Percentiles rank a stretch among this genome's conserved stretches.
These are phyloP conservation scores for Dryoscopus gambensis DNA, from an alignment of 2,113 vertebrate species.

Conservation along the genomic window DNA sequence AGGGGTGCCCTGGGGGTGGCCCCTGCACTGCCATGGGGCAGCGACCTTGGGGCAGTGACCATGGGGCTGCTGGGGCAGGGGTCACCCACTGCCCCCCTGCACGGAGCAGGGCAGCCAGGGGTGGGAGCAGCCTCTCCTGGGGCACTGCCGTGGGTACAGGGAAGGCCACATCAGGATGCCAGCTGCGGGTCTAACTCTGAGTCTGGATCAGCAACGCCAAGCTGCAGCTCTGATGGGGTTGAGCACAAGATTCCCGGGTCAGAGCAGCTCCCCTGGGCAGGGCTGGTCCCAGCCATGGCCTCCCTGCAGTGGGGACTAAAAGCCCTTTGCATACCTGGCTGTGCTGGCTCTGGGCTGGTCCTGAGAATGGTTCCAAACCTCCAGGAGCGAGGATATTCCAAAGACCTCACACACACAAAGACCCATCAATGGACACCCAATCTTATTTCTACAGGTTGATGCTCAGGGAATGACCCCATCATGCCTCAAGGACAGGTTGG, in stretches of 20 bases:
- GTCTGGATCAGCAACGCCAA: neutral
- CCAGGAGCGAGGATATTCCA: neutral
- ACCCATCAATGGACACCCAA: accelerated
- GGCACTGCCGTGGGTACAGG: accelerated
- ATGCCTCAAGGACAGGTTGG: neutral
- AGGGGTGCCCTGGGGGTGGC: no score
- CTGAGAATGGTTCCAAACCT: neutral
- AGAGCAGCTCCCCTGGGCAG: neutral
- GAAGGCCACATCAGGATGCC: neutral
- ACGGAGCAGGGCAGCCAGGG: neutral
- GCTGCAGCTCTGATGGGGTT: neutral
- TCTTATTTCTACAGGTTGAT: neutral
- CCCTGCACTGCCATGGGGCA: neutral
- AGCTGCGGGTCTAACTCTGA: neutral
- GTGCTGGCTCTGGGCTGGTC: neutral
- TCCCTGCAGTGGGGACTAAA: neutral
- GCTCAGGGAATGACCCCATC: accelerated
- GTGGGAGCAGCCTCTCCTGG: neutral
- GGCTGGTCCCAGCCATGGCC: neutral
- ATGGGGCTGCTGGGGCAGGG: neutral
- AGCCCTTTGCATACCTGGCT: neutral
- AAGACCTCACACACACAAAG: neutral
- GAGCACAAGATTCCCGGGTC: neutral
- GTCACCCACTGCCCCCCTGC: neutral
- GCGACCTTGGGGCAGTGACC: neutral